Percentiles rank a stretch among this genome's conserved stretches.
These are phyloP conservation scores for Ptilonorhynchus violaceus DNA, from an alignment of 2,113 vertebrate species.

Conservation along the genomic window DNA sequence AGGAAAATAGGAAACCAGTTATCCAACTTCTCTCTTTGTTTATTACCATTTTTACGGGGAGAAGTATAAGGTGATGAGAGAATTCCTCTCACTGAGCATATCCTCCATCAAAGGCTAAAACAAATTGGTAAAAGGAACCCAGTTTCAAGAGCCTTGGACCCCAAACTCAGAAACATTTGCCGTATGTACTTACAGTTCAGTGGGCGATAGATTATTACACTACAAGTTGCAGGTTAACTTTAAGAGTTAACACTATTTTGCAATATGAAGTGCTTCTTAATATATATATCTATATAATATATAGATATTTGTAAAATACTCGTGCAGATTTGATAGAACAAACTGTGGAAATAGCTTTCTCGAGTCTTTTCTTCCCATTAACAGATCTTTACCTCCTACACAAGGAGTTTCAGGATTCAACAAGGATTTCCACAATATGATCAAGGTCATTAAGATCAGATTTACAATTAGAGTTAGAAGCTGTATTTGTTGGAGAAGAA, in stretches of 20 bases:
- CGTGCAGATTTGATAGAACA: slow-evolving; percentile 41
- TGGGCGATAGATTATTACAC: background rate
- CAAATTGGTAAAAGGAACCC: background rate
- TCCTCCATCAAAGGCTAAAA: background rate
- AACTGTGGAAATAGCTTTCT: slow-evolving; percentile 20
- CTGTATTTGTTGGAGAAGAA: slow-evolving; percentile 72
- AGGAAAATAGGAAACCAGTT: slow-evolving; percentile 5
- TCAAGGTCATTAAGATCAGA: slow-evolving; percentile 94
- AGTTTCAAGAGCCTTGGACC: background rate
- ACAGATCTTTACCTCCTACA: background rate
- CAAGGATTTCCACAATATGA: slow-evolving; percentile 96
- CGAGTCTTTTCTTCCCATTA: slow-evolving; percentile 1
- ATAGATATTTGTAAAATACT: slow-evolving; percentile 61
- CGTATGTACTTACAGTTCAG: background rate
- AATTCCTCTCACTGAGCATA: background rate
- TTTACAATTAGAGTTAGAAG: slow-evolving; percentile 84
- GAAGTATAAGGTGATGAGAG: background rate
- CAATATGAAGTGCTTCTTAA: slow-evolving; percentile 67
- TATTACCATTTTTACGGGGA: background rate
- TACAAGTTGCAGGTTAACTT: slow-evolving; percentile 47
- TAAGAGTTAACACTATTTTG: slow-evolving; percentile 62
- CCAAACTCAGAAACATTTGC: background rate
- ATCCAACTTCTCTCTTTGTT: background rate
- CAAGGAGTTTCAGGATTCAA: slow-evolving; percentile 83
- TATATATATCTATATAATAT: slow-evolving; percentile 54